phyloP scores from a whole-genome alignment of 2,113 vertebrate genomes.

The Lycocorax pyrrhopterus region DNA sequence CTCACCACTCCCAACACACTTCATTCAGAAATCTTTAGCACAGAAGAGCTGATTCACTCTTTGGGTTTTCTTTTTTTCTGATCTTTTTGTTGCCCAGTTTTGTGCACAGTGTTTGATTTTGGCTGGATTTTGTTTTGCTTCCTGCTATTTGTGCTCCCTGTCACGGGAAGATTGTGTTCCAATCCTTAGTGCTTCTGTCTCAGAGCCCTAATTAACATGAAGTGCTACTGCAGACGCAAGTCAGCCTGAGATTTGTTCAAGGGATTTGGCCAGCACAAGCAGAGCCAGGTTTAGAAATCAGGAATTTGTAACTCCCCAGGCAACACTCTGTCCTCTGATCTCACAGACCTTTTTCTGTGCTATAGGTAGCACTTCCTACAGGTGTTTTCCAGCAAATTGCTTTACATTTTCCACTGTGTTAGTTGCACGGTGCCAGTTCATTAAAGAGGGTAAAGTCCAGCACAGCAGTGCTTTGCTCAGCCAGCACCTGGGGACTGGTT shows the following conservation, averaged over 20 bases:
- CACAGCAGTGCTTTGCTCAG: background rate
- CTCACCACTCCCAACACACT: background rate
- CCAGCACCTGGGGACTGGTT: conserved; percentile 10
- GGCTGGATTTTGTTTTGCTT: background rate
- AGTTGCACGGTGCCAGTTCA: background rate
- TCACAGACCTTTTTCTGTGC: background rate
- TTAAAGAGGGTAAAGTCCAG: background rate
- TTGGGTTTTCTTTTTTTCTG: background rate
- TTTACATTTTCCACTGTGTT: background rate
- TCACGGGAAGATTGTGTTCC: background rate
- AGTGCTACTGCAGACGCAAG: background rate
- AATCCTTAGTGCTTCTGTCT: background rate
- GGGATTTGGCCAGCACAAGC: background rate
- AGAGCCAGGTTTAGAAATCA: background rate
- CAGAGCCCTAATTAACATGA: background rate
- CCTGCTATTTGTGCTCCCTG: background rate
- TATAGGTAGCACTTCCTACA: background rate
- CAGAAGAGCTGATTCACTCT: background rate
- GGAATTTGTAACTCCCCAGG: background rate
- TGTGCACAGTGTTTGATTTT: background rate
- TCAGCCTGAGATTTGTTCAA: background rate
- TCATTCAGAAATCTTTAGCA: background rate
- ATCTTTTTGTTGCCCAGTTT: background rate
- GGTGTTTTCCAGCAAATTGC: background rate
- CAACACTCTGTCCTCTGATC: background rate